These are phyloP conservation scores for Gadopsis bispinosus DNA, from an alignment of 2,797 vertebrate genomes.

Conservation along the genomic window DNA sequence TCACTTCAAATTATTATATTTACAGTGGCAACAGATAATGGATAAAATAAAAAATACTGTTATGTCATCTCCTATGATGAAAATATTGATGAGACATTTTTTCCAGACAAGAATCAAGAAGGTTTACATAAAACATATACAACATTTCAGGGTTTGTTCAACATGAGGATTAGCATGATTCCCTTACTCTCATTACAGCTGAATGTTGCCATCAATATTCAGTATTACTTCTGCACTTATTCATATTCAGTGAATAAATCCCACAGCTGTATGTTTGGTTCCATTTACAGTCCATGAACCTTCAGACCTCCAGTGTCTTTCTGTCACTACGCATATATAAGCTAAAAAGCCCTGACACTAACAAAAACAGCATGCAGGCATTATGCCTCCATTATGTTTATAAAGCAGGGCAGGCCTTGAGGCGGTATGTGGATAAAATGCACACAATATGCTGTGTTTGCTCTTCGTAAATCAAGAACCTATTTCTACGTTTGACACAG, in stretches of 20 bases:
- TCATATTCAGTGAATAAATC: constrained; percentile 25
- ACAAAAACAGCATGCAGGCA: constrained; percentile 47
- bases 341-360: constrained; percentile 45
- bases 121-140: not conserved
- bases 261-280: constrained; percentile 14
- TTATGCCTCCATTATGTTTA: constrained; percentile 42
- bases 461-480: constrained; percentile 22
- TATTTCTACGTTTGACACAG: constrained; percentile 14
- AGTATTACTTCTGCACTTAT: not conserved
- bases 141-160: not conserved
- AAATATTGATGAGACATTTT: not conserved
- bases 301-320: constrained; percentile 28
- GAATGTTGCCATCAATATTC: not conserved
- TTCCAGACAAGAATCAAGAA: not conserved
- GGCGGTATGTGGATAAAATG: constrained; percentile 36
- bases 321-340: constrained; percentile 28
- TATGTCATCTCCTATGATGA: not conserved
- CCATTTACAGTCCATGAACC: constrained; percentile 23
- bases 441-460: constrained; percentile 37
- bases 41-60: not conserved
- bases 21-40: constrained; percentile 1
- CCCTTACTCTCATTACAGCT: not conserved
- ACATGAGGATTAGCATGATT: constrained; percentile 1
- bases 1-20: not conserved
- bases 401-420: constrained; percentile 31